phyloP scores from a whole-genome alignment of 2,113 vertebrate species.

The Oophaga pumilio region DNA sequence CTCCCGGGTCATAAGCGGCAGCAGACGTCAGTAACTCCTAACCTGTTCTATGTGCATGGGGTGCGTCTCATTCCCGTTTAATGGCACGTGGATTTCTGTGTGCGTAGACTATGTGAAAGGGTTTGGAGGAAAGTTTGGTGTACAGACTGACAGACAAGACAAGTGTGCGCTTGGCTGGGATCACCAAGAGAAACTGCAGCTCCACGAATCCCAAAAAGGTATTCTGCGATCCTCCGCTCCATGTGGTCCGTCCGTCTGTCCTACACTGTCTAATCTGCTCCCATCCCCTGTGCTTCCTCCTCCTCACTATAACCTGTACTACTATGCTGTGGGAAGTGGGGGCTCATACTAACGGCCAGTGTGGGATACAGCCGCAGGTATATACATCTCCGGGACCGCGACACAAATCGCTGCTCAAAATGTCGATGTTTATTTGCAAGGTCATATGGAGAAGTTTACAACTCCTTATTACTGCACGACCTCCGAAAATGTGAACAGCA shows the following conservation, averaged over 20 bases:
- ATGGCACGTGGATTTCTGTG: constrained; percentile 56
- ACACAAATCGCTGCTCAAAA: no score
- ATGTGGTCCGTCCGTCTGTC: neutral
- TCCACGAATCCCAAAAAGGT: constrained; percentile 98
- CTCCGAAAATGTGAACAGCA: neutral
- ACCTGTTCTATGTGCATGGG: constrained; percentile 36
- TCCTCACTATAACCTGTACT: neutral
- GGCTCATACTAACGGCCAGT: neutral
- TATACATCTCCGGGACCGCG: neutral
- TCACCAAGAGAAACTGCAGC: constrained; percentile 93
- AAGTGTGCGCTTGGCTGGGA: constrained; percentile 96
- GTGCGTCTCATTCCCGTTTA: constrained; percentile 43
- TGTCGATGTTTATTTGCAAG: no score
- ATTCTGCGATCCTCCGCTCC: constrained; percentile 8
- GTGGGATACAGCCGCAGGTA: neutral
- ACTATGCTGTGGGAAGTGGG: neutral
- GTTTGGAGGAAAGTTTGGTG: constrained; percentile 96
- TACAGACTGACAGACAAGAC: constrained; percentile 95
- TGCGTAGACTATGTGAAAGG: constrained; percentile 90
- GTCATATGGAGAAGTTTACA: no score
- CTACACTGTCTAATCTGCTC: neutral
- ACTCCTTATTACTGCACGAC: neutral
- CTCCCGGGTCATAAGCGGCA: neutral
- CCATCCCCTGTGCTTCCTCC: neutral
- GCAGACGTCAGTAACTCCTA: neutral